A percentile compares a stretch with the other conserved stretches of the same genome.
phyloP scores from a whole-genome alignment of 2,888 invertebrate species.

The Phymatocera aterrima region DNA sequence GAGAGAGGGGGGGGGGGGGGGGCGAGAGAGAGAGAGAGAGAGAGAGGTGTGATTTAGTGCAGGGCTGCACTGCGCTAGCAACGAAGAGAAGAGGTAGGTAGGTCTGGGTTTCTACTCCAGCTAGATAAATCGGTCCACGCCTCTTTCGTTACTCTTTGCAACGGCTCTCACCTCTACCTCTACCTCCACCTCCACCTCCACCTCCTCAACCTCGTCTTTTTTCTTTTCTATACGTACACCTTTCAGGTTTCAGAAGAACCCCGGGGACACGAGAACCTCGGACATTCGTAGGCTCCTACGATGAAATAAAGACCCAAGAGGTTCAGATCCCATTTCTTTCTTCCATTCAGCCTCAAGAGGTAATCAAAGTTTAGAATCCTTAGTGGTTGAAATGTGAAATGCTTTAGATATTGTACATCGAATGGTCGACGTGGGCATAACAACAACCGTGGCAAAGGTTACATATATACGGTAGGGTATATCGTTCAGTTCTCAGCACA shows the following conservation, averaged over 20 bases:
- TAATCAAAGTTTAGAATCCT: constrained; percentile 15
- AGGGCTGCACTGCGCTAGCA: constrained; percentile 58
- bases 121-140: constrained; percentile 63
- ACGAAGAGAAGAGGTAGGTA: constrained; percentile 51
- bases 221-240: constrained; percentile 37
- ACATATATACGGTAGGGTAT: no score
- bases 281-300: constrained; percentile 23
- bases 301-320: constrained; percentile 21
- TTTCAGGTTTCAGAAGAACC: constrained; percentile 15
- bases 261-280: constrained; percentile 11
- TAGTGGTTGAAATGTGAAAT: not conserved
- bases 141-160: constrained; percentile 49
- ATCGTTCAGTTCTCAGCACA: no score
- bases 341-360: constrained; percentile 9
- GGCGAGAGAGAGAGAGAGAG: constrained; percentile 60
- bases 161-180: not conserved
- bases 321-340: constrained; percentile 17
- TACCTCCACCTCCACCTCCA: no score
- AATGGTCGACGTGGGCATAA: not conserved
- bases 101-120: constrained; percentile 50
- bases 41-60: constrained; percentile 69
- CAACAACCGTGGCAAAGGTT: no score
- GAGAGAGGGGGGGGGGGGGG: constrained; percentile 35
- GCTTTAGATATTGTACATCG: not conserved
- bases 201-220: constrained; percentile 4